These are phyloP conservation scores for Crossocerus cetratus DNA, from an alignment of 2,888 invertebrate species.

Conservation along the genomic window DNA sequence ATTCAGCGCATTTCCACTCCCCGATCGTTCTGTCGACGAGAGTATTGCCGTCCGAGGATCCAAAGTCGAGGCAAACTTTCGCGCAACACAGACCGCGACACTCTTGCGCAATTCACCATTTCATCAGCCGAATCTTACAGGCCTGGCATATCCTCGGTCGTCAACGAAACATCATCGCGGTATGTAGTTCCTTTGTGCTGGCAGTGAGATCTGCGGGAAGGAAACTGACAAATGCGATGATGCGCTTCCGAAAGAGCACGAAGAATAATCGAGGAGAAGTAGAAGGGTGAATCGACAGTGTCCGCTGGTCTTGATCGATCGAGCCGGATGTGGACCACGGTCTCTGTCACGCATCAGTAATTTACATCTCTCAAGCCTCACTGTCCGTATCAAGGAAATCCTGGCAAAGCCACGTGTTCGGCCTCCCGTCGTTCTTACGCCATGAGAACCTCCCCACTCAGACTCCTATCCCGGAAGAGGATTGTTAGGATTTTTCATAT, in stretches of 20 bases:
- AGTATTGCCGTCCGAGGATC: too few relatives aligned
- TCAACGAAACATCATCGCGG: too few relatives aligned
- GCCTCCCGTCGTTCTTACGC: constrained; percentile 17
- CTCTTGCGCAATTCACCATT: too few relatives aligned
- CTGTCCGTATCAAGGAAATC: constrained; percentile 59
- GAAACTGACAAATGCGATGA: constrained; percentile 4
- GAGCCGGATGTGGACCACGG: constrained; percentile 77
- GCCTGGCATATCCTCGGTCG: too few relatives aligned
- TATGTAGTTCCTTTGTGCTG: too few relatives aligned
- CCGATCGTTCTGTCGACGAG: too few relatives aligned
- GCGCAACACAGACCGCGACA: too few relatives aligned
- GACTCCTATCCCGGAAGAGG: constrained; percentile 35
- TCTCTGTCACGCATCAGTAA: constrained; percentile 75
- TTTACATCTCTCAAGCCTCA: constrained; percentile 57
- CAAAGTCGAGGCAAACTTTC: too few relatives aligned
- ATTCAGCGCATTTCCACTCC: too few relatives aligned
- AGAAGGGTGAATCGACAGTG: constrained; percentile 55
- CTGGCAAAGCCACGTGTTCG: constrained; percentile 49
- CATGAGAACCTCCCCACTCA: constrained; percentile 13
- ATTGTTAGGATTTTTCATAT: constrained; percentile 39
- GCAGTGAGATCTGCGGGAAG: too few relatives aligned
- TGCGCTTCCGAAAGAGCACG: constrained; percentile 54
- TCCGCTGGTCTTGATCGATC: constrained; percentile 57
- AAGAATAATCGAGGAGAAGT: constrained; percentile 51
- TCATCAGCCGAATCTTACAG: too few relatives aligned